Evolutionary conservation across 1,140 invertebrate genomes (phyloP).

Genomic region (Habropoda laboriosa): DNA sequence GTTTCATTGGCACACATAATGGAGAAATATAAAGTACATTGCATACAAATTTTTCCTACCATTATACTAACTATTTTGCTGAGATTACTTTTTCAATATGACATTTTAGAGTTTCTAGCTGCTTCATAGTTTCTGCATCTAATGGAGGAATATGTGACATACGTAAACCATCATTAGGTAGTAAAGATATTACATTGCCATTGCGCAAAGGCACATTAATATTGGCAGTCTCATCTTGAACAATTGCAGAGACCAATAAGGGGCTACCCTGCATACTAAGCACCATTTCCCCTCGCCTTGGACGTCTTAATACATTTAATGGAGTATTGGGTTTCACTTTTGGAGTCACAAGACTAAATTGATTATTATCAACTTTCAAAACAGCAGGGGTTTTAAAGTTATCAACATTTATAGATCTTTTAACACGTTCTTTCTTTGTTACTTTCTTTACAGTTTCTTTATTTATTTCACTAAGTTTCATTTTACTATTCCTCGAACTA

Average conservation of each 20-base stretch:
- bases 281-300: conserved; percentile 85
- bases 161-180: conserved; percentile 83
- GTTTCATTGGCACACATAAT: background rate
- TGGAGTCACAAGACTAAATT: conserved; percentile 72
- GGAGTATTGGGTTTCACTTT: conserved; percentile 84
- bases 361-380: conserved; percentile 20
- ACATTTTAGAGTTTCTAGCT: conserved; percentile 83
- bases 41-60: background rate
- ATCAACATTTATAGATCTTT: conserved; percentile 23
- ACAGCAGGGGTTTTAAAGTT: conserved; percentile 70
- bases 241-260: conserved; percentile 81
- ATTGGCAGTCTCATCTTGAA: conserved; percentile 82
- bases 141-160: conserved; percentile 83
- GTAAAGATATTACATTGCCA: conserved; percentile 84
- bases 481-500: conserved; percentile 50
- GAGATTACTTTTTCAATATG: conserved; percentile 83
- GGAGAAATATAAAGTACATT: background rate
- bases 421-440: background rate
- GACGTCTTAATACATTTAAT: conserved; percentile 83
- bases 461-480: conserved; percentile 49
- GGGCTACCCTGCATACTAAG: conserved; percentile 86
- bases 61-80: conserved; percentile 37
- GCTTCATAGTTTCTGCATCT: conserved; percentile 80
- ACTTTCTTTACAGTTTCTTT: conserved; percentile 41
- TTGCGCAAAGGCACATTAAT: conserved; percentile 85